Conservation (phyloP, 1,140 invertebrate species). For the Paracyclopina nana region DNA sequence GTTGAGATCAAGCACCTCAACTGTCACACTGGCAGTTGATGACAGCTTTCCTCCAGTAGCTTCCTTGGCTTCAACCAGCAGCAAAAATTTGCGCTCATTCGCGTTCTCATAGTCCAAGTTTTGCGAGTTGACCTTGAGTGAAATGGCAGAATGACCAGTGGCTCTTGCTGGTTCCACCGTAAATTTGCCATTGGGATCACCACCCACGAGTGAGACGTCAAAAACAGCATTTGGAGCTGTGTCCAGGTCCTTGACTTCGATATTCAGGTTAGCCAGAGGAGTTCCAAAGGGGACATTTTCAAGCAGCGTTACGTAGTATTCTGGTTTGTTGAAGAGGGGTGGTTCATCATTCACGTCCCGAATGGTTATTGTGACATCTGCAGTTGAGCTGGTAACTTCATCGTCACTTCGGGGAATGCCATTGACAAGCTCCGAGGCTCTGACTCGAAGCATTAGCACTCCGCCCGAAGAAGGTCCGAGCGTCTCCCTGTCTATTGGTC, state of each 20-base stretch:
- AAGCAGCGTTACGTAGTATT: constrained; percentile 54
- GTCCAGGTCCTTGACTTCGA: constrained; percentile 66
- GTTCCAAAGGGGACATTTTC: constrained; percentile 63
- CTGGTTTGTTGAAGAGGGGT: constrained; percentile 39
- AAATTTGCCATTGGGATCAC: constrained; percentile 58
- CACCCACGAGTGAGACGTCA: constrained; percentile 28
- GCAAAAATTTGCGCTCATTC: constrained; percentile 72
- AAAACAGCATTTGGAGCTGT: constrained; percentile 28
- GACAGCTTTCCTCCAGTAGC: constrained; percentile 33
- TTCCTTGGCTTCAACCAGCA: constrained; percentile 37
- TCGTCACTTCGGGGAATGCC: constrained; percentile 26
- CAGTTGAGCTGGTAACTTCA: constrained; percentile 17
- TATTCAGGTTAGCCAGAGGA: constrained; percentile 54
- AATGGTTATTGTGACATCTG: constrained; percentile 50
- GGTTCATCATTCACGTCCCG: constrained; percentile 84
- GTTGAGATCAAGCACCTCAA: constrained; percentile 65
- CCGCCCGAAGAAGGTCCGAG: constrained; percentile 47
- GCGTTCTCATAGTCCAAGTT: constrained; percentile 73
- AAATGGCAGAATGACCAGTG: constrained; percentile 54
- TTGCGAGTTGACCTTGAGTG: constrained; percentile 53
- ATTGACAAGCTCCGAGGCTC: constrained; percentile 53
- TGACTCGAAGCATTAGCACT: constrained; percentile 40
- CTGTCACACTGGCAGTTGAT: constrained; percentile 65
- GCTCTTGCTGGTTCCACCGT: constrained; percentile 55
- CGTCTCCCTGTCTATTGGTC: constrained; percentile 59